Conservation (phyloP, 2,113 vertebrate genomes). For the Pluvianellus socialis region DNA sequence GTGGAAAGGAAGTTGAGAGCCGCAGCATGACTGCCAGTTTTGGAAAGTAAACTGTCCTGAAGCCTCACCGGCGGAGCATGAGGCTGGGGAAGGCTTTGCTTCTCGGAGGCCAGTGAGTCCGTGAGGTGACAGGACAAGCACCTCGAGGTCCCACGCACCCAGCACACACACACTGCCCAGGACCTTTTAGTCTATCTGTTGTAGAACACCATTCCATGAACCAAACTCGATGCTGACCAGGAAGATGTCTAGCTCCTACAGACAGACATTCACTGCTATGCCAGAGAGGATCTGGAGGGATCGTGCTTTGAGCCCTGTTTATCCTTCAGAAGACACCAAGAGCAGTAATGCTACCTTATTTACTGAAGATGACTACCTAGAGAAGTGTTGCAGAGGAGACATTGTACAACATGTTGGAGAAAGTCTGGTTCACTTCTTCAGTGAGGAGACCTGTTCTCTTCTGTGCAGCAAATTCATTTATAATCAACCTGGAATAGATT, state of each 20-base stretch:
- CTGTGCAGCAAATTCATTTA: background rate
- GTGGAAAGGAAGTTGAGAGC: too few relatives aligned
- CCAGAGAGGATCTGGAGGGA: background rate
- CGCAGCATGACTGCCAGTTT: background rate
- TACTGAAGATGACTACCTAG: background rate
- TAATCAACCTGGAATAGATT: background rate
- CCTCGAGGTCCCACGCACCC: fast-evolving
- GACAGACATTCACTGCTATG: background rate
- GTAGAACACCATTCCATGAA: too few relatives aligned
- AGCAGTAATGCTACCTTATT: background rate
- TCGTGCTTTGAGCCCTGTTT: background rate
- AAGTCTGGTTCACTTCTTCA: background rate
- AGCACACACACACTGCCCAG: background rate
- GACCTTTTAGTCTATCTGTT: background rate
- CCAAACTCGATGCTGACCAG: background rate
- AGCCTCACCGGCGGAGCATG: fast-evolving
- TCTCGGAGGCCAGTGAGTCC: fast-evolving
- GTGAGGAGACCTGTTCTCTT: background rate
- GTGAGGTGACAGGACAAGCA: background rate
- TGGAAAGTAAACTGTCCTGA: background rate
- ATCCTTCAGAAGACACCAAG: background rate
- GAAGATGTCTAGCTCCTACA: background rate
- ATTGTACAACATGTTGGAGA: background rate
- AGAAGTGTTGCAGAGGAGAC: background rate
- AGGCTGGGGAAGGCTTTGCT: background rate